These are phyloP conservation scores for Musca domestica DNA, from an alignment of 1,140 invertebrate genomes.

Conservation along the genomic window DNA sequence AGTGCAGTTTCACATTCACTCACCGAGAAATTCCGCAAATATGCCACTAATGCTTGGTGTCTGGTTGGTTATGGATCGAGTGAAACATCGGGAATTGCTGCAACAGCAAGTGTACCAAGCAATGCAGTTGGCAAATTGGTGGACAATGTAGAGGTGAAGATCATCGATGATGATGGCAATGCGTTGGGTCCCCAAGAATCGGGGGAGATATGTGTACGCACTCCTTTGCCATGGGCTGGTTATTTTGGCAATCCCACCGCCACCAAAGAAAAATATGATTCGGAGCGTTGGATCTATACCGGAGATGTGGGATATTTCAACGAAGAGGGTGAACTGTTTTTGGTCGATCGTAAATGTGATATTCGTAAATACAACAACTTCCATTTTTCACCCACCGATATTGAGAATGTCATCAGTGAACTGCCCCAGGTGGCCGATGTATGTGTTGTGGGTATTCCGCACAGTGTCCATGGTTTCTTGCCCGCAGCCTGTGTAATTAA, in stretches of 20 bases:
- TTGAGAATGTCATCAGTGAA: constrained; percentile 40
- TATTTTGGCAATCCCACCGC: constrained; percentile 34
- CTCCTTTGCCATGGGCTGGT: constrained; percentile 34
- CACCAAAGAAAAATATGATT: constrained; percentile 33
- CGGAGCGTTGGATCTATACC: constrained; percentile 63
- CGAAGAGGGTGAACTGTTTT: constrained; percentile 55
- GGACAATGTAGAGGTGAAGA: constrained; percentile 40
- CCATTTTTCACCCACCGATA: constrained; percentile 45
- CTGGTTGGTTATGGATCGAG: constrained; percentile 37
- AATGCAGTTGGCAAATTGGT: constrained; percentile 28
- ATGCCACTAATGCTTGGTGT: constrained; percentile 23
- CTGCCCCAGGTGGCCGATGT: constrained; percentile 37
- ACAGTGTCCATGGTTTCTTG: constrained; percentile 34
- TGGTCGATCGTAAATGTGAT: constrained; percentile 68
- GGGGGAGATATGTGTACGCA: constrained; percentile 40
- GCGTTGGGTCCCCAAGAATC: constrained; percentile 27
- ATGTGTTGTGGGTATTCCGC: constrained; percentile 39
- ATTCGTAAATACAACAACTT: constrained; percentile 53
- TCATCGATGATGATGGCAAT: constrained; percentile 40
- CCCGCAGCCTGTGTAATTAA: constrained; percentile 40
- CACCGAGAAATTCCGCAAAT: constrained; percentile 24
- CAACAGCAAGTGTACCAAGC: constrained; percentile 28
- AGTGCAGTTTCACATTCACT: constrained; percentile 35
- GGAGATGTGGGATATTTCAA: constrained; percentile 66
- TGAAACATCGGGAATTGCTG: constrained; percentile 30